These are phyloP conservation scores for Odontamblyopus rebecca DNA, from an alignment of 2,797 vertebrate genomes.

Conservation along the genomic window DNA sequence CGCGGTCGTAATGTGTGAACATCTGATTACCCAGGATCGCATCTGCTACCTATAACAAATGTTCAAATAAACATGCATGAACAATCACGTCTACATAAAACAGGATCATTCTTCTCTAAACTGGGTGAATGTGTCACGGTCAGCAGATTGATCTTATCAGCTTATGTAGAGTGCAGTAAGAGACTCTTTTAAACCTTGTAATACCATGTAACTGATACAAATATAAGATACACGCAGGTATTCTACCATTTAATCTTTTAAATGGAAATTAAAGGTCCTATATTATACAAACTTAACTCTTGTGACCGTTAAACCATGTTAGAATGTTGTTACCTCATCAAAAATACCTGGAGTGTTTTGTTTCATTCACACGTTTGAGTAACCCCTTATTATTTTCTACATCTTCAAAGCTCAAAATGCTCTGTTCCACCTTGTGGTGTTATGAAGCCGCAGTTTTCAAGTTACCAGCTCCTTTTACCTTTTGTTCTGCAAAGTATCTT, in stretches of 20 bases:
- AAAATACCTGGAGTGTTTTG: too few species aligned
- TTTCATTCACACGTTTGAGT: too few species aligned
- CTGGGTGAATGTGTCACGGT: not conserved
- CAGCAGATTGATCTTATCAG: not conserved
- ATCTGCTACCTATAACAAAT: conserved; percentile 84
- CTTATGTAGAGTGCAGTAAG: not conserved
- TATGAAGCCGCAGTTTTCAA: too few species aligned
- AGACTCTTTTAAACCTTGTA: not conserved
- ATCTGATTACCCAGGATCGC: conserved; percentile 94
- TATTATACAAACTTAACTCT: too few species aligned
- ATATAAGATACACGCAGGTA: not conserved
- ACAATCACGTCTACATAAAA: not conserved
- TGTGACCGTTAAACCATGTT: too few species aligned
- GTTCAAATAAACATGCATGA: conserved; percentile 21
- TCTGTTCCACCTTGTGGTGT: too few species aligned
- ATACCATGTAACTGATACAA: not conserved
- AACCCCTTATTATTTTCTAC: too few species aligned
- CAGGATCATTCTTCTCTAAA: not conserved
- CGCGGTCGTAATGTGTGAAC: conserved; percentile 91
- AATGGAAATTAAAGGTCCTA: too few species aligned
- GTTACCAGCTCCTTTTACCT: too few species aligned
- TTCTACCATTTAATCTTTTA: not conserved
- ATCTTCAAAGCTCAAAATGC: too few species aligned
- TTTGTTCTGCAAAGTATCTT: too few species aligned
- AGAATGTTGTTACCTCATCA: too few species aligned